Percentiles rank a stretch among this genome's conserved stretches.
These are phyloP conservation scores for Drosophila athabasca DNA, from an alignment of 1,140 invertebrate species.

Conservation along the genomic window DNA sequence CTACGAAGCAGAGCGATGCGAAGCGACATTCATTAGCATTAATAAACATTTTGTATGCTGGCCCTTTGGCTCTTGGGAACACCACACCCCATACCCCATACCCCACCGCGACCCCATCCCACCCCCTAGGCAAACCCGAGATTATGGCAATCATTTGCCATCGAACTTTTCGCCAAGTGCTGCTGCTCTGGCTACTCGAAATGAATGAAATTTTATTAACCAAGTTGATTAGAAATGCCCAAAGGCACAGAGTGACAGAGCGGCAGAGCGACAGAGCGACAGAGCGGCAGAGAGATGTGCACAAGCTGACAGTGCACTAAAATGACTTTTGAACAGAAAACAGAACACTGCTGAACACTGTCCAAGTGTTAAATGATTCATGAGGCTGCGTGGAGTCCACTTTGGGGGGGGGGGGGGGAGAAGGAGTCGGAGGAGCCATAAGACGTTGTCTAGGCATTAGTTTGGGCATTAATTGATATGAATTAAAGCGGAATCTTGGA, in stretches of 20 bases:
- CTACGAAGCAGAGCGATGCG: conserved; percentile 13
- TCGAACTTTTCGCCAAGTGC: conserved; percentile 13
- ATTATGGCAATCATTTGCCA: background rate
- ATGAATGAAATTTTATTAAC: conserved; percentile 53
- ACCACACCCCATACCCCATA: background rate
- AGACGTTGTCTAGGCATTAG: too few relatives aligned
- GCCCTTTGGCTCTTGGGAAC: conserved; percentile 21
- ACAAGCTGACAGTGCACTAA: conserved; percentile 38
- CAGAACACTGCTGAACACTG: conserved; percentile 33
- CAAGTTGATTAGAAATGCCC: conserved; percentile 41
- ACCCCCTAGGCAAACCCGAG: too few relatives aligned
- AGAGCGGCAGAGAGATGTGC: conserved; percentile 6
- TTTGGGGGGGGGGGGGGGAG: too few relatives aligned
- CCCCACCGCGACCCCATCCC: too few relatives aligned
- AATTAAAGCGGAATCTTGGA: too few relatives aligned
- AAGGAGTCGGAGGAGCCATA: too few relatives aligned
- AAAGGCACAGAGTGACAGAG: background rate
- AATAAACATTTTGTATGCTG: conserved; percentile 60
- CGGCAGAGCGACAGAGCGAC: background rate
- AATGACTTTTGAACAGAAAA: conserved; percentile 45
- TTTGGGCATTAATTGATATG: too few relatives aligned
- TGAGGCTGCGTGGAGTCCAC: conserved; percentile 1
- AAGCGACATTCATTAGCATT: conserved; percentile 61
- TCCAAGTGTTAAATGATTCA: conserved; percentile 48
- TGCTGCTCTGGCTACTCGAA: conserved; percentile 6